Conservation (phyloP, 2,113 vertebrate genomes). For the Propithecus coquereli region DNA sequence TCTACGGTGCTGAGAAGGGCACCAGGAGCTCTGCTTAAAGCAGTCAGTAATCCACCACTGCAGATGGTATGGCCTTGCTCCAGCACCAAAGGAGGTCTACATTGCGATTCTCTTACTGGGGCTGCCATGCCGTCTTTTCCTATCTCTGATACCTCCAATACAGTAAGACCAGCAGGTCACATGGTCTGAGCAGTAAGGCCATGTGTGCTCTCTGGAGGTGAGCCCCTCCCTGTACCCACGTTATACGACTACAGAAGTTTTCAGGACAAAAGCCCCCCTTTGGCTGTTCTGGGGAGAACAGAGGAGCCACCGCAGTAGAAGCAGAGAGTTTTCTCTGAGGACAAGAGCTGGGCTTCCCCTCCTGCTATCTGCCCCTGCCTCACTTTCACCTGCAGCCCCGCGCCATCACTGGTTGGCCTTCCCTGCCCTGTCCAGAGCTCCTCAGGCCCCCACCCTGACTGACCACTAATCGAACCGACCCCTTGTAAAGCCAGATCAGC, state of each 20-base stretch:
- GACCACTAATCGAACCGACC: neutral
- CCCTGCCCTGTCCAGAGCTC: neutral
- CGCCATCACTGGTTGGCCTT: neutral
- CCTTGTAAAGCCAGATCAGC: neutral
- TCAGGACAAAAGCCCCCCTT: neutral
- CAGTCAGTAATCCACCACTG: neutral
- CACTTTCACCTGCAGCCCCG: neutral
- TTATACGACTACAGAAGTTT: rapidly evolving
- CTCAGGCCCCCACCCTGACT: rapidly evolving
- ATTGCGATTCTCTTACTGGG: neutral
- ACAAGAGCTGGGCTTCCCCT: neutral
- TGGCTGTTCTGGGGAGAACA: neutral
- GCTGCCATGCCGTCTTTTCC: neutral
- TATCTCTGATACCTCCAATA: neutral
- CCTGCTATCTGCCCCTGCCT: neutral
- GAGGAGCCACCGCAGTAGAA: neutral
- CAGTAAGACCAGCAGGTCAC: too few relatives aligned
- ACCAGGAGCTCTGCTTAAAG: neutral
- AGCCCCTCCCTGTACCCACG: too few relatives aligned
- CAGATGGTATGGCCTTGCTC: too few relatives aligned
- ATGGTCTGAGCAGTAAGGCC: too few relatives aligned
- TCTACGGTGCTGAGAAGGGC: neutral
- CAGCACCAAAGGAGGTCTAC: neutral
- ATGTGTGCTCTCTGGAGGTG: rapidly evolving
- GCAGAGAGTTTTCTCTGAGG: neutral